Evolutionary conservation across 2,797 vertebrate species (phyloP).

Genomic region (Rhinoraja longicauda): DNA sequence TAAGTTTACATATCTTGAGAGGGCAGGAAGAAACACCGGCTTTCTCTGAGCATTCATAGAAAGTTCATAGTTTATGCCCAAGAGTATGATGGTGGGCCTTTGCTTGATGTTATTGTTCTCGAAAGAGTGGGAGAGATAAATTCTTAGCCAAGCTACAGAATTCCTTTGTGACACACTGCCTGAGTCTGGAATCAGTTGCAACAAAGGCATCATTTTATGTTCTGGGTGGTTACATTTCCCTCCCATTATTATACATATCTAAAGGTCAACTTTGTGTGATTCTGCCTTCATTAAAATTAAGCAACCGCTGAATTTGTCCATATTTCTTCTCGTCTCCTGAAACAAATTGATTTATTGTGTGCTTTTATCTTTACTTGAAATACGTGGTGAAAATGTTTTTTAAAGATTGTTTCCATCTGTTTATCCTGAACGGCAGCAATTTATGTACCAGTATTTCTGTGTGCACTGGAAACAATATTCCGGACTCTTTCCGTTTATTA

Average conservation of each 20-base stretch:
- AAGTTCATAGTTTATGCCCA: no score
- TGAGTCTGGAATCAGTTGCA: not conserved
- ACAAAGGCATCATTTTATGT: constrained; percentile 27
- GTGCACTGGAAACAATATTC: not conserved
- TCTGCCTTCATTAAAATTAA: not conserved
- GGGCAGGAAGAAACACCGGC: not conserved
- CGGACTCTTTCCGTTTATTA: not conserved
- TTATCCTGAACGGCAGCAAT: not conserved
- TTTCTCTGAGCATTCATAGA: not conserved
- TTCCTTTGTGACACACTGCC: not conserved
- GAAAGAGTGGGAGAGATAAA: constrained; percentile 8
- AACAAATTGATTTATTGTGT: not conserved
- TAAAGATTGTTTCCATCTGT: not conserved
- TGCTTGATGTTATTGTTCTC: not conserved
- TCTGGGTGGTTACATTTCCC: not conserved
- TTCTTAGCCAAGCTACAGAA: not conserved
- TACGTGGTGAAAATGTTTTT: not conserved
- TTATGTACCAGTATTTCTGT: not conserved
- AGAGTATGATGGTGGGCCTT: not conserved
- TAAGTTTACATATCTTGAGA: not conserved
- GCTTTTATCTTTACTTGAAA: not conserved
- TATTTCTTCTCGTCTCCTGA: not conserved
- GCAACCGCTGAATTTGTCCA: not conserved
- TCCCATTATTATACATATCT: not conserved
- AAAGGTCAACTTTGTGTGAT: not conserved